phyloP scores from a whole-genome alignment of 2,888 invertebrate genomes.

The Zaprionus obscuricornis region DNA sequence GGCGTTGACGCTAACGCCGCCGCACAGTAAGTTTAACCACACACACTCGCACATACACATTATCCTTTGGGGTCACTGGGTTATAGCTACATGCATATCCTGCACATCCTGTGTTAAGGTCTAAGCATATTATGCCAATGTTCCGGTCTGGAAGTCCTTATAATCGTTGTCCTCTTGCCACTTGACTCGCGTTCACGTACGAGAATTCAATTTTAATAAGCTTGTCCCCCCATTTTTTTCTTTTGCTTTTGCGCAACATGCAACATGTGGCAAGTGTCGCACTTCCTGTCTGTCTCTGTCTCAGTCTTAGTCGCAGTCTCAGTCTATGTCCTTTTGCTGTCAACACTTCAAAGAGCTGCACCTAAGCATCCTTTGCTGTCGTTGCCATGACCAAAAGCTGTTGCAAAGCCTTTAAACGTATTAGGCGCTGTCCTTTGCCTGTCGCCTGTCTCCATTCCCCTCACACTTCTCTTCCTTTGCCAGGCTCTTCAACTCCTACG shows the following conservation, averaged over 20 bases:
- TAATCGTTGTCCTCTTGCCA: slow-evolving; percentile 18
- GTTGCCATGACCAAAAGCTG: slow-evolving; percentile 63
- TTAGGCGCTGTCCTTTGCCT: slow-evolving; percentile 41
- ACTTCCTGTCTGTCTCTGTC: background rate
- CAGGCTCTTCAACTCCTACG: background rate
- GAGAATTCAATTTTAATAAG: slow-evolving; percentile 45
- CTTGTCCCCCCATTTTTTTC: slow-evolving; percentile 9
- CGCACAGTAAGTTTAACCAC: slow-evolving; percentile 89
- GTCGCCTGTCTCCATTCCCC: slow-evolving; percentile 18
- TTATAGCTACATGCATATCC: slow-evolving; percentile 35
- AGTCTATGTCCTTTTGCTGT: background rate
- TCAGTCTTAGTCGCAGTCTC: background rate
- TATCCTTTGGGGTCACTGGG: slow-evolving; percentile 55
- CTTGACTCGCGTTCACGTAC: slow-evolving; percentile 8
- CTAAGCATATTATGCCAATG: slow-evolving; percentile 16
- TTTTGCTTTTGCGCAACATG: slow-evolving; percentile 33
- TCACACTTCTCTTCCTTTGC: background rate
- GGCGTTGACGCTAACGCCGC: slow-evolving; percentile 91
- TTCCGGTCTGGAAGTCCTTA: slow-evolving; percentile 31
- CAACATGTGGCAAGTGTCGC: slow-evolving; percentile 68
- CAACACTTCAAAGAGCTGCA: slow-evolving; percentile 39
- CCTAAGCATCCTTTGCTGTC: slow-evolving; percentile 40
- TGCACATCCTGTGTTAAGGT: slow-evolving; percentile 20
- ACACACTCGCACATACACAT: slow-evolving; percentile 21
- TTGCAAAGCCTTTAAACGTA: slow-evolving; percentile 72